Percentiles rank a stretch among this genome's conserved stretches.
These are phyloP conservation scores for Pseudoips prasinana DNA, from an alignment of 2,888 invertebrate genomes.

Conservation along the genomic window DNA sequence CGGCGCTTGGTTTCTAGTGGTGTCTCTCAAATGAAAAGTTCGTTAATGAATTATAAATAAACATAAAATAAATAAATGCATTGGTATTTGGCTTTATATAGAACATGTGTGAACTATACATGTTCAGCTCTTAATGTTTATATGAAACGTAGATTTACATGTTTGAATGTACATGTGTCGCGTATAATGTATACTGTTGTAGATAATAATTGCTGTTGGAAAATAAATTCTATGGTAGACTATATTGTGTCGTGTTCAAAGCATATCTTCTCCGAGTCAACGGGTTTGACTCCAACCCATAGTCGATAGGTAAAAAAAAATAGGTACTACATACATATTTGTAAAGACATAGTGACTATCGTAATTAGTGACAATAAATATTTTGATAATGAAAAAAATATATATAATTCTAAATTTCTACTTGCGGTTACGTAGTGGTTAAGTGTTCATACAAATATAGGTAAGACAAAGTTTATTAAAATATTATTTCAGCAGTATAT, in stretches of 20 bases:
- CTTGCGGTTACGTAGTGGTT: constrained; percentile 29
- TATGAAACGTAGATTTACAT: constrained; percentile 53
- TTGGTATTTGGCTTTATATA: constrained; percentile 82
- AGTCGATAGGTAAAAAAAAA: constrained; percentile 27
- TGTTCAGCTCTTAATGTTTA: constrained; percentile 77
- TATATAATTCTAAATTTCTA: constrained; percentile 41
- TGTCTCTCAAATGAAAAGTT: constrained; percentile 35
- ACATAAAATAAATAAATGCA: constrained; percentile 72
- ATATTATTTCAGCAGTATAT: no score
- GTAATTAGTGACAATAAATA: constrained; percentile 59
- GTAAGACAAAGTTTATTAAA: neutral
- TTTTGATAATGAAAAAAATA: constrained; percentile 52
- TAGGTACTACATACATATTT: constrained; percentile 38
- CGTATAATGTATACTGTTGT: constrained; percentile 59
- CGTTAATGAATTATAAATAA: constrained; percentile 61
- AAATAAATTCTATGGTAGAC: constrained; percentile 51
- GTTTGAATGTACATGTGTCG: constrained; percentile 48
- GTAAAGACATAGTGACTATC: constrained; percentile 42
- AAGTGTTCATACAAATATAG: constrained; percentile 28
- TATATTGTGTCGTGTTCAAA: constrained; percentile 70
- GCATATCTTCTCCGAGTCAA: constrained; percentile 58
- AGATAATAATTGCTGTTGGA: constrained; percentile 59
- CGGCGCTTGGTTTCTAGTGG: constrained; percentile 31
- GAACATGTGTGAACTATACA: constrained; percentile 68
- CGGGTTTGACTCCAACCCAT: constrained; percentile 45